Conservation (phyloP, 2,888 invertebrate species). For the Lasioglossum figueresi region DNA sequence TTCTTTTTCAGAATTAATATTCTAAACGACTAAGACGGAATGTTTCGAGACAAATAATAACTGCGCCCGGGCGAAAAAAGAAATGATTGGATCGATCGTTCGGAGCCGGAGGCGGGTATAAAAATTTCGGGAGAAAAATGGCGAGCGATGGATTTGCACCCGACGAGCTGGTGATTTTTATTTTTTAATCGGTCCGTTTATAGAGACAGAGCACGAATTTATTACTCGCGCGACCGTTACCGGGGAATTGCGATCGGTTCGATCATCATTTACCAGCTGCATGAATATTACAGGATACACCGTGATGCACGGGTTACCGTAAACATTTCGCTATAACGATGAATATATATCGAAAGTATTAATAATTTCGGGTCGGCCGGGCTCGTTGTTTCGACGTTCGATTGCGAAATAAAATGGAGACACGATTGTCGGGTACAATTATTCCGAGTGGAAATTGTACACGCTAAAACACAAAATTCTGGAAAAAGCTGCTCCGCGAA, state of each 20-base stretch:
- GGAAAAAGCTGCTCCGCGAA: too few species aligned
- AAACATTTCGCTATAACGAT: neutral
- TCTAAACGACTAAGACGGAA: neutral
- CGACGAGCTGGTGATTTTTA: neutral
- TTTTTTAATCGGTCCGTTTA: constrained; percentile 9
- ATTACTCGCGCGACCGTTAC: neutral
- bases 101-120: neutral
- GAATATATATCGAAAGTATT: neutral
- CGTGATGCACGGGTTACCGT: constrained; percentile 2
- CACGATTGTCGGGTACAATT: too few species aligned
- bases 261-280: constrained; percentile 1
- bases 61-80: neutral
- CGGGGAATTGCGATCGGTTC: neutral
- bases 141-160: neutral
- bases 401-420: neutral
- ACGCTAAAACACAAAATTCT: too few species aligned
- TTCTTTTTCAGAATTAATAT: neutral
- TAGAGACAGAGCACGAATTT: constrained; percentile 2
- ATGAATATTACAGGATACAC: neutral
- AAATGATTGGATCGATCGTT: constrained; percentile 21
- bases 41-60: constrained; percentile 25
- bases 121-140: neutral
- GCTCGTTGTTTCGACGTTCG: neutral
- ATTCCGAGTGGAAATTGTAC: too few species aligned
- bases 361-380: neutral